Base-by-base conservation (phyloP, 1,140 invertebrate species). In the Eurosta solidaginis region DNA sequence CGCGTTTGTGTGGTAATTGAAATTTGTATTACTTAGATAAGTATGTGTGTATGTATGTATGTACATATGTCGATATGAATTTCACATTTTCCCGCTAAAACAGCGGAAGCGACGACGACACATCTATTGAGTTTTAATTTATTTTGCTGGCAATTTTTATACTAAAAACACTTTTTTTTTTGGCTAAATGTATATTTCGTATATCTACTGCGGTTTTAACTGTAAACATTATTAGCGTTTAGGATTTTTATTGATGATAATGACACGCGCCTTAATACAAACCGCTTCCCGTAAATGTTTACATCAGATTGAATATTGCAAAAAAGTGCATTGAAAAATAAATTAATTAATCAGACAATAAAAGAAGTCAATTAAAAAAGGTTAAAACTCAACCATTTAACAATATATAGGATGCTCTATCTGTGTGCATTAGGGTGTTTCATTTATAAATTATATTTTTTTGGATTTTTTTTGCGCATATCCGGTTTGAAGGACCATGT, bases 1-100 rank as follows among this genome's bases (percentile, higher is more conserved):
- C n/a, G 45, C n/a, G 45, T n/a, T 74, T 75, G 44, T 75, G 74
- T 47, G 74, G 42, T 49, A 50, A 75, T 75, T 45, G 47, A 47
- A 68, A 68, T 68, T 68, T 40, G 20, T 10, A 36, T 36, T 20
- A 14, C 22, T 25, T n/a, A n/a, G n/a, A 68, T 22, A 20, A 2
- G 17, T 33, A 3, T 68, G 17, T 6, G 0, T n/a, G n/a, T 20
- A 17, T 68, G 17, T 40, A 20, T 22, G 6, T 40, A 33, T 63
- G 1, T 59, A 29, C 33, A 14, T 12, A 17, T 33, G 22, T 27
- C n/a, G n/a, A 27, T 59, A 5, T 7, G 29, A 17, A 22, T 3
- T 40, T 40, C n/a, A 6, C 6, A 22, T 17, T 68, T 68, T 75
- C 33, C n/a, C 59, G 59, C 5, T 68, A 68, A 40, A 0, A 68